These are phyloP conservation scores for Peromyscus eremicus DNA, from an alignment of 2,797 vertebrate genomes.

Conservation along the genomic window DNA sequence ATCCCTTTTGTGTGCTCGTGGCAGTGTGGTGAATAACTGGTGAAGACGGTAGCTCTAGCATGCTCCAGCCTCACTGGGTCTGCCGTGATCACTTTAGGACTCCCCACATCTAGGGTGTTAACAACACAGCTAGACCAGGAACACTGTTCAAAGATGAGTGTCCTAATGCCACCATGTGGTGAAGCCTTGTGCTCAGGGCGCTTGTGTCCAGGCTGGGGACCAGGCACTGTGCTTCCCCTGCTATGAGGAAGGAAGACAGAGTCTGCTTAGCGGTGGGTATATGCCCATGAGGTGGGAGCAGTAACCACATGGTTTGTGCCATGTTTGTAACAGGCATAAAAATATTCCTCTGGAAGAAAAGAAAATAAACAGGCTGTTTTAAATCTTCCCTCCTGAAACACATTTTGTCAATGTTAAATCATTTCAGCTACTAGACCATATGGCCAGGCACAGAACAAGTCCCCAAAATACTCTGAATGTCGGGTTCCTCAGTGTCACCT, in stretches of 20 bases:
- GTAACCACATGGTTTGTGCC: background rate
- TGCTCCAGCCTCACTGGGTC: background rate
- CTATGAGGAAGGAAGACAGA: background rate
- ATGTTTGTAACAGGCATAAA: constrained; percentile 63
- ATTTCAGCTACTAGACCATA: constrained; percentile 49
- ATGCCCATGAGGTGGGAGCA: background rate
- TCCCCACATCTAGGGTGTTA: background rate
- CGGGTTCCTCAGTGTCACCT: constrained; percentile 40
- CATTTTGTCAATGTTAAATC: constrained; percentile 43
- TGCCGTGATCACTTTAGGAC: too few relatives aligned
- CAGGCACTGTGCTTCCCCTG: background rate
- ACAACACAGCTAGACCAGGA: background rate
- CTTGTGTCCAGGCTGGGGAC: background rate
- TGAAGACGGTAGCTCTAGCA: background rate
- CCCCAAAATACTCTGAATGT: constrained; percentile 60
- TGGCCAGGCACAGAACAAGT: constrained; percentile 58
- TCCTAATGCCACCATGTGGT: background rate
- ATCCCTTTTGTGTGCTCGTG: background rate
- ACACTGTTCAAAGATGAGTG: too few relatives aligned
- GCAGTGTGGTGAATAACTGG: background rate
- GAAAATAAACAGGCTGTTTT: constrained; percentile 66
- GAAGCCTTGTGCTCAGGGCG: background rate
- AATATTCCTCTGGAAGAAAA: constrained; percentile 48
- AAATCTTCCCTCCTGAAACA: constrained; percentile 43
- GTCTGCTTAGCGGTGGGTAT: background rate